Evolutionary conservation across 2,797 vertebrate species (phyloP), one percentile per base, ranked within the genome.

Genomic region (Ispidina lecontei): DNA sequence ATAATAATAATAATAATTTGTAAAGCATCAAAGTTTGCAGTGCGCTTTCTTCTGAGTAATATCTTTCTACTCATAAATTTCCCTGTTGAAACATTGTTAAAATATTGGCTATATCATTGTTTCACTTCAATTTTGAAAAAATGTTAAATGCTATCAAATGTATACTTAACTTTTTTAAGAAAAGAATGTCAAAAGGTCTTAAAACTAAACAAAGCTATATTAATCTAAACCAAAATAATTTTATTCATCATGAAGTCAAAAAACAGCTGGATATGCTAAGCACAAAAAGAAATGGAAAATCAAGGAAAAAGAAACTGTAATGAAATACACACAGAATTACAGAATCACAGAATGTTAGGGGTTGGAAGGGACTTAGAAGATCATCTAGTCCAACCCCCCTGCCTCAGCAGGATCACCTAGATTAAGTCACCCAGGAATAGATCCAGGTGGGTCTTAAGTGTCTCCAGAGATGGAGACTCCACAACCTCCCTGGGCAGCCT

Each of bases 11-110:
- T 16, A 51, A n/a, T 37, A 37, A 37, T 37, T 37, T 37, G 12
- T 37, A 22, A 22, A 31, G 0, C 0, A 35, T 3, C 3, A 41
- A n/a, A 60, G 29, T 2, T 26, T 59, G 11, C 14, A 41, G 19
- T 0, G 6, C 2, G 4, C 14, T 79, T 77, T 37, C 47, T 47
- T 62, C 19, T 60, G 25, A 82, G 8, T 2, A 56, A 26, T 22
- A 33, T 63, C 10, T n/a, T 76, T 22, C 10, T 65, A 39, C 15
- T 47, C 31, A 37, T 22, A 62, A 84, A 13, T 65, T 62, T 64
- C 2, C 9, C 8, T 71, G 11, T 19, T 67, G 6, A 35, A 28
- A 41, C 4, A 22, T 47, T 29, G 4, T 63, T 76, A 68, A 83
- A 83, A 91, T 29, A 52, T 9, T 56, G 22, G 1, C 5, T 69